These are phyloP conservation scores for Caenorhabditis sp. DNA, from an alignment of 2,888 invertebrate genomes.

Conservation along the genomic window DNA sequence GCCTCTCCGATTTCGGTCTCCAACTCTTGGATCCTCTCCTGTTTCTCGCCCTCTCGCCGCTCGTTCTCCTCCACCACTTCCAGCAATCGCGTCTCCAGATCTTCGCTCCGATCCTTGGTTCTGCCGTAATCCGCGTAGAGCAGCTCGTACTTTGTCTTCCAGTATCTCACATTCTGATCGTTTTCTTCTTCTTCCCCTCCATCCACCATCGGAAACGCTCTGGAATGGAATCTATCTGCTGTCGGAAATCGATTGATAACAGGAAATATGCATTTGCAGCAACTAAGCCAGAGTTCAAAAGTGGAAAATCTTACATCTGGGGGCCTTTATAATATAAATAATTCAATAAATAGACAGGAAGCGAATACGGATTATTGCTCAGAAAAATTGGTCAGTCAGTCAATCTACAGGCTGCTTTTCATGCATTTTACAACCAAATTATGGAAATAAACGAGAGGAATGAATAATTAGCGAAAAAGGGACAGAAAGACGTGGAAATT, in stretches of 20 bases:
- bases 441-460: conserved; percentile 19
- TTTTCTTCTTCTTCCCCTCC: conserved; percentile 41
- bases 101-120: conserved; percentile 25
- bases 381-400: conserved; percentile 30
- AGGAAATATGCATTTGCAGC: conserved; percentile 29
- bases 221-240: background rate
- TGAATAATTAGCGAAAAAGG: conserved; percentile 18
- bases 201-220: conserved; percentile 20
- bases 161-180: conserved; percentile 44
- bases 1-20: conserved; percentile 19
- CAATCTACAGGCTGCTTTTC: conserved; percentile 3
- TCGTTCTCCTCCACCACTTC: conserved; percentile 42
- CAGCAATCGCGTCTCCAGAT: conserved; percentile 27
- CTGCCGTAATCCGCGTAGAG: conserved; percentile 32
- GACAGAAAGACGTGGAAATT: conserved; percentile 12
- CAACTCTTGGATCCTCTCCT: conserved; percentile 18
- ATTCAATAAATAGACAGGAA: background rate
- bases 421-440: conserved; percentile 44
- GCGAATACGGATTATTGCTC: conserved; percentile 46
- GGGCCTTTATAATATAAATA: conserved; percentile 10
- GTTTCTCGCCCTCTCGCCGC: conserved; percentile 10
- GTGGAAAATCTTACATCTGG: background rate
- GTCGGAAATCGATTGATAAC: background rate
- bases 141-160: conserved; percentile 47
- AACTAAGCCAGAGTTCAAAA: conserved; percentile 20